phyloP scores from a whole-genome alignment of 2,797 vertebrate species.

The Alauda arvensis region DNA sequence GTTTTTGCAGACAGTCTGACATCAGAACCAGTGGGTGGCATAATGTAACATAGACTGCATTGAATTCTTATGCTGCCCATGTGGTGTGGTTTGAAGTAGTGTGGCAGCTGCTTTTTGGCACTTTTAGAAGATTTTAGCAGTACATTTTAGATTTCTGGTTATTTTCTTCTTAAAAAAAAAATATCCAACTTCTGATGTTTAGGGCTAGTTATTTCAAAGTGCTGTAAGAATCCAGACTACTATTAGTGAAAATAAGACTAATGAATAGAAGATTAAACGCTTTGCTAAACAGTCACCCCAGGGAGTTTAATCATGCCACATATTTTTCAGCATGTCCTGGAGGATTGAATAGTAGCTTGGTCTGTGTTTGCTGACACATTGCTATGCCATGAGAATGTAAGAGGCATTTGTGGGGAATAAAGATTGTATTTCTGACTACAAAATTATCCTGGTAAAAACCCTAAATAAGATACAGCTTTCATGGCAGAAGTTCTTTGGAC shows the following conservation, averaged over 20 bases:
- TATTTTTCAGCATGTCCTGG: slow-evolving; percentile 19
- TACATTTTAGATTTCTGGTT: not conserved
- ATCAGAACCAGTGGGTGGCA: slow-evolving; percentile 50
- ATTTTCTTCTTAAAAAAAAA: not conserved
- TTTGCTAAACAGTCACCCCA: not conserved
- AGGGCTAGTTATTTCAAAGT: not conserved
- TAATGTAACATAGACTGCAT: not conserved
- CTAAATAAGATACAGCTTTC: not conserved
- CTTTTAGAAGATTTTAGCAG: not conserved
- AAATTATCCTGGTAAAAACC: not conserved
- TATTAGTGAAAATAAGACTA: slow-evolving; percentile 5
- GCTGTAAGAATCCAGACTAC: not conserved
- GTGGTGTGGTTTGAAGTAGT: slow-evolving; percentile 16
- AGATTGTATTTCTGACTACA: slow-evolving; percentile 9
- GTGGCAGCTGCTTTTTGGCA: slow-evolving; percentile 31
- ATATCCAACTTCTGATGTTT: not conserved
- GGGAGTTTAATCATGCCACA: slow-evolving; percentile 2
- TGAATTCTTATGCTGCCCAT: not conserved
- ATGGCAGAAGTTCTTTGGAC: not conserved
- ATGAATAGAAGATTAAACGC: slow-evolving; percentile 25
- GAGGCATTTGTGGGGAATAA: not conserved
- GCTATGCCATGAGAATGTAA: not conserved
- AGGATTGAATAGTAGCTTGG: not conserved
- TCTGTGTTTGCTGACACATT: slow-evolving; percentile 2
- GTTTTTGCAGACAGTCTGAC: slow-evolving; percentile 29